Conservation (phyloP, 2,888 invertebrate species). For the Sussaba pulchella region DNA sequence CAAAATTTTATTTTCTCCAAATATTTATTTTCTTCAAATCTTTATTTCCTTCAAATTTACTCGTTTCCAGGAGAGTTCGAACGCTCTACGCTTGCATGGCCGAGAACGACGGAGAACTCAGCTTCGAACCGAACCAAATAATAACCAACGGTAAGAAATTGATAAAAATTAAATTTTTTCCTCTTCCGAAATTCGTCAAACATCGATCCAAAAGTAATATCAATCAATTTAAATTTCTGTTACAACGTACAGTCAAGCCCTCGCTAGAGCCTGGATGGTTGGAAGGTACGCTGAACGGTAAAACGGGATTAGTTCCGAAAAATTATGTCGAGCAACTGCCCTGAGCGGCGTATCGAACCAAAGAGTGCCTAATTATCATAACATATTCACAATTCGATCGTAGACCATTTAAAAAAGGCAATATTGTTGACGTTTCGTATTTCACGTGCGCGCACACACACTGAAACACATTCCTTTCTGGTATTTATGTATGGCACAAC, state of each 20-base stretch:
- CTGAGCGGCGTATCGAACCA: constrained; percentile 83
- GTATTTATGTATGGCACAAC: constrained; percentile 17
- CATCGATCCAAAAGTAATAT: constrained; percentile 12
- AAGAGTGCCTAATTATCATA: constrained; percentile 75
- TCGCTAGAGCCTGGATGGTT: constrained; percentile 99
- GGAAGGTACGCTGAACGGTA: constrained; percentile 96
- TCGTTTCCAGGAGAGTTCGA: constrained; percentile 90
- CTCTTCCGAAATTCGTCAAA: too few relatives aligned
- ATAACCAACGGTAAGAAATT: constrained; percentile 87
- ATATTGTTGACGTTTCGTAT: constrained; percentile 66
- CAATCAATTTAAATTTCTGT: constrained; percentile 22
- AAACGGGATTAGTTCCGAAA: constrained; percentile 96
- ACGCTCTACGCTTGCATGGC: constrained; percentile 98
- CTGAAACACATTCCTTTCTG: constrained; percentile 51
- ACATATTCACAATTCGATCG: constrained; percentile 37
- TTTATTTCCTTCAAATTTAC: constrained; percentile 42
- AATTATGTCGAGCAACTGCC: constrained; percentile 97
- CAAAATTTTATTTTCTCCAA: constrained; percentile 24
- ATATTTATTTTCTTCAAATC: constrained; percentile 6
- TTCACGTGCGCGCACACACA: constrained; percentile 23
- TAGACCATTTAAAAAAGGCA: constrained; percentile 48
- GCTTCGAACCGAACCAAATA: constrained; percentile 99
- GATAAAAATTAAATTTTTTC: constrained; percentile 47
- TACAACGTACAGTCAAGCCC: constrained; percentile 88
- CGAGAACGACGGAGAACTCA: constrained; percentile 98